These are phyloP conservation scores for Eudasyphora cyanicolor DNA, from an alignment of 2,888 invertebrate species.

Conservation along the genomic window DNA sequence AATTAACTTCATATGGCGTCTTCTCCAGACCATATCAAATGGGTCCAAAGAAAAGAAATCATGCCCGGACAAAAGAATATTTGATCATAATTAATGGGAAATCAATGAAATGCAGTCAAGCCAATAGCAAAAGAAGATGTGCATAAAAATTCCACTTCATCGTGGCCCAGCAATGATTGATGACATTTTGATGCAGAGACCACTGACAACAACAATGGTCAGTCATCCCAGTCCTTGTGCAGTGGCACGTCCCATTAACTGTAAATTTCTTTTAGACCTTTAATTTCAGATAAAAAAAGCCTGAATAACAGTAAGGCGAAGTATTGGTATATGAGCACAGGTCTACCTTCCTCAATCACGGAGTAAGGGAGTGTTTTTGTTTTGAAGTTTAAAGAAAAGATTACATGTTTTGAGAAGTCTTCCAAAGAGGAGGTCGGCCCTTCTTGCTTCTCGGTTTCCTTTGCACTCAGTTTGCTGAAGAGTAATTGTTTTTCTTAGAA, in stretches of 20 bases:
- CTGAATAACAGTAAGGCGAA: neutral
- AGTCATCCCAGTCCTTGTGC: conserved; percentile 20
- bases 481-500: conserved; percentile 21
- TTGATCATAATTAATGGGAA: conserved; percentile 75
- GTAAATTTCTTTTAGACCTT: conserved; percentile 48
- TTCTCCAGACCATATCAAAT: too few relatives aligned
- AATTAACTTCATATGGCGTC: too few relatives aligned
- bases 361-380: neutral
- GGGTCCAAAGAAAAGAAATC: too few relatives aligned
- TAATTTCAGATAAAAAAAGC: conserved; percentile 49
- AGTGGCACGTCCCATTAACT: conserved; percentile 54
- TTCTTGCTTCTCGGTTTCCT: neutral
- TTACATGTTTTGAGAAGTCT: neutral
- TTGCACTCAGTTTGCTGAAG: neutral
- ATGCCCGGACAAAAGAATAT: too few relatives aligned
- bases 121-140: conserved; percentile 68
- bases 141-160: conserved; percentile 26
- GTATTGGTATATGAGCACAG: conserved; percentile 21
- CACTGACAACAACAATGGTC: conserved; percentile 47
- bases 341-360: neutral
- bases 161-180: conserved; percentile 50
- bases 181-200: conserved; percentile 62
- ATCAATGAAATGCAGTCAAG: conserved; percentile 75
- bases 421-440: neutral
- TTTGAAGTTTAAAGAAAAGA: neutral